Evolutionary conservation across 1,140 invertebrate genomes (phyloP), one percentile per base, ranked within the genome.

Genomic region (Drosophila sechellia): DNA sequence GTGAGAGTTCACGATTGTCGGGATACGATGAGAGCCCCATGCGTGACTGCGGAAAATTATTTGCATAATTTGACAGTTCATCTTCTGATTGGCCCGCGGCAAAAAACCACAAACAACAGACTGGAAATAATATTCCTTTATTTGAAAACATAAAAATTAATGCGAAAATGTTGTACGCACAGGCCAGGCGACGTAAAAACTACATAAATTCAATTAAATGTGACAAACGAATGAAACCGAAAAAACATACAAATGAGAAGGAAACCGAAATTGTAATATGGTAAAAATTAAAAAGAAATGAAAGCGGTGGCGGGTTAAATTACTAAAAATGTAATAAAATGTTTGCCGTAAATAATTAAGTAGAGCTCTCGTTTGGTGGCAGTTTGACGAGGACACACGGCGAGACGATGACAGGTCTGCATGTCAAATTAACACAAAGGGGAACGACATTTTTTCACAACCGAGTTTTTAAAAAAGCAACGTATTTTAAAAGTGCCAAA

Each of bases 191-290:
- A 84, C 80, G 84, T 80, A 75, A 69, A 80, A 89, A 89, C 81
- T 84, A 90, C 85, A 89, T 89, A 90, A 89, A 89, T 89, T 89
- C 84, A 89, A 89, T 89, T 84, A 89, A 89, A 89, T 84, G 84
- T 89, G 84, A 89, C 84, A 89, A 83, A 86, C 68, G 64, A 74
- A 86, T 35, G 78, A 71, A 66, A 68, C 37, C 43, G 56, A 53
- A 49, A 57, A 60, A 65, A 60, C 43, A 64, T 58, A 49, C 57
- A 59, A 59, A 65, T 37, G 69, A 35, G 20, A 74, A 69, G 46
- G 22, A 68, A 53, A 55, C 59, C 46, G 39, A 53, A 34, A 57
- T 55, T 52, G 17, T 42, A 48, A 63, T 37, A 40, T 68, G 49
- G 40, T 12, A 60, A 58, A 80, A 77, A 64, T 68, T 35, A 39